Evolutionary conservation across 2,113 vertebrate species (phyloP).

Genomic region (Ovis canadensis): DNA sequence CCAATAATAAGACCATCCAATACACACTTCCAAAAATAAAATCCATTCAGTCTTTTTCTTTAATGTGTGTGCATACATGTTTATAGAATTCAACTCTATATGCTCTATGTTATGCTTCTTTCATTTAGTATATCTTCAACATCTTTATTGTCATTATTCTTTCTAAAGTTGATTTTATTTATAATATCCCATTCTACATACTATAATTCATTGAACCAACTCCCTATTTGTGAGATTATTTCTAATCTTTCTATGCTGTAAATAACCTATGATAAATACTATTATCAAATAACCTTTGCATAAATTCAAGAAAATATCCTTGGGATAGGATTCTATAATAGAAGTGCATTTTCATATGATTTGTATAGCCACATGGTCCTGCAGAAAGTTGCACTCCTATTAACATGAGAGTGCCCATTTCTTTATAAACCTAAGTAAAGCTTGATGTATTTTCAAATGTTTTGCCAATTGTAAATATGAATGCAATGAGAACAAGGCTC

Average conservation of each 20-base stretch:
- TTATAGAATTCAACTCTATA: neutral
- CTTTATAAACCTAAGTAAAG: neutral
- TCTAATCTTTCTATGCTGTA: neutral
- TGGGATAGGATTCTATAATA: neutral
- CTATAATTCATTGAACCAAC: neutral
- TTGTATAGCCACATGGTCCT: neutral
- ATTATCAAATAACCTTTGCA: neutral
- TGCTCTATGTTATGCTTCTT: neutral
- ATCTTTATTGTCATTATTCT: constrained; percentile 5
- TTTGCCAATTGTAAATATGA: neutral
- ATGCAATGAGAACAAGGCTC: neutral
- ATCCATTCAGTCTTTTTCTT: neutral
- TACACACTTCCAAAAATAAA: neutral
- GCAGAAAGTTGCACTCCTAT: neutral
- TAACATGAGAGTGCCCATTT: neutral
- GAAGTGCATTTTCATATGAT: neutral
- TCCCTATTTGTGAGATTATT: neutral
- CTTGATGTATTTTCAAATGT: neutral
- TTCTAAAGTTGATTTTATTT: constrained; percentile 25
- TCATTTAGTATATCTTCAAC: neutral
- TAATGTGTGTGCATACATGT: neutral
- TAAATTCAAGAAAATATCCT: constrained; percentile 1
- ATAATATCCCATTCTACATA: neutral
- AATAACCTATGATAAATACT: neutral
- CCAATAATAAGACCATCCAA: neutral